These are phyloP conservation scores for Neodontobutis hainanensis DNA, from an alignment of 2,113 vertebrate genomes.

Conservation along the genomic window DNA sequence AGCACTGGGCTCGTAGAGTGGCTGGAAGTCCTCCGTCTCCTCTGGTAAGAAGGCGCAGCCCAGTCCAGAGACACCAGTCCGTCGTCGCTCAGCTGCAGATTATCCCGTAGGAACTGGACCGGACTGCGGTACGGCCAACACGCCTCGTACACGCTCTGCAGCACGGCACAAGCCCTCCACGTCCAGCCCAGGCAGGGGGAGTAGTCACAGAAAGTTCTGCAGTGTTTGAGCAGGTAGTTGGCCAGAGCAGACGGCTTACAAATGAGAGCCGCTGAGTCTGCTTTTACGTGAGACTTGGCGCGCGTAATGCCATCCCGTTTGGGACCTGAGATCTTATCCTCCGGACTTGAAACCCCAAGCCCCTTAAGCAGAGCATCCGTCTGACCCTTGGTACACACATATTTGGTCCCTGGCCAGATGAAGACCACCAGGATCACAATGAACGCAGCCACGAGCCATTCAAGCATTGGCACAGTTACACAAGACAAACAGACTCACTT, in stretches of 20 bases:
- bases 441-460: conserved; percentile 72
- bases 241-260: conserved; percentile 84
- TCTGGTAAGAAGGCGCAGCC: conserved; percentile 79
- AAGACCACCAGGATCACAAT: conserved; percentile 72
- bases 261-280: conserved; percentile 63
- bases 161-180: conserved; percentile 74
- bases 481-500: background rate
- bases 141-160: conserved; percentile 76
- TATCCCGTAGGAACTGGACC: conserved; percentile 80
- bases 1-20: conserved; percentile 80
- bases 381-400: conserved; percentile 51
- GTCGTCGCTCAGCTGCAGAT: conserved; percentile 82
- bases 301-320: conserved; percentile 22
- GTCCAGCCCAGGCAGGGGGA: conserved; percentile 62
- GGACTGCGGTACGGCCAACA: conserved; percentile 75
- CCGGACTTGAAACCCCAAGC: conserved; percentile 39
- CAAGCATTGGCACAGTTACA: conserved; percentile 74
- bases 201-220: conserved; percentile 72
- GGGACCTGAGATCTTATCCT: background rate
- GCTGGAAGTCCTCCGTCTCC: conserved; percentile 79
- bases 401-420: conserved; percentile 70
- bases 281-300: conserved; percentile 4
- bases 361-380: conserved; percentile 34
- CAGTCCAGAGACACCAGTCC: conserved; percentile 84
- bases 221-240: conserved; percentile 81